Percentiles rank a stretch among this genome's conserved stretches.
phyloP scores from a whole-genome alignment of 1,140 invertebrate species.

The Lanistes nyassanus region DNA sequence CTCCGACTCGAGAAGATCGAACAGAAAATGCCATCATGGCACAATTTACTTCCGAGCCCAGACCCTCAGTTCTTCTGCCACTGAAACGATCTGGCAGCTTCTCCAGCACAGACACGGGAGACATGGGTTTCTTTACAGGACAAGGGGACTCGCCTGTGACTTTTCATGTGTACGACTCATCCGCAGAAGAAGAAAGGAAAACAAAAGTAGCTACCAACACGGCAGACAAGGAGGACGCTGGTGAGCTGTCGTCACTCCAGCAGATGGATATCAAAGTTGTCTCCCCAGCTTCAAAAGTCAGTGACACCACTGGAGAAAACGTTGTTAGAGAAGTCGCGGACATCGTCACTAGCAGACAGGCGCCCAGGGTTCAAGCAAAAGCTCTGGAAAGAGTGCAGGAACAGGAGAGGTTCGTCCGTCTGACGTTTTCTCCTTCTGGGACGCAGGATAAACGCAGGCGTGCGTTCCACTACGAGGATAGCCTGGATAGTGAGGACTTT shows the following conservation, averaged over 20 bases:
- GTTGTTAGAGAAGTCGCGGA: neutral
- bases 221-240: neutral
- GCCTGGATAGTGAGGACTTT: constrained; percentile 11
- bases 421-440: constrained; percentile 18
- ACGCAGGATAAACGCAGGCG: neutral
- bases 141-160: neutral
- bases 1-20: neutral
- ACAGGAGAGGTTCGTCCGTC: constrained; percentile 19
- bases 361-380: neutral
- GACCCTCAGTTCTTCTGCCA: neutral
- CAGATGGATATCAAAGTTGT: neutral
- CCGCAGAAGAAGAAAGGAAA: neutral
- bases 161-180: neutral
- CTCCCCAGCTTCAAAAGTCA: neutral
- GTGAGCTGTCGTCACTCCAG: neutral
- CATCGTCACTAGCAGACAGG: neutral
- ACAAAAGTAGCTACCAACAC: neutral
- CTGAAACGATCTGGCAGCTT: constrained; percentile 4
- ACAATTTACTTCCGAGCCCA: neutral
- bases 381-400: neutral
- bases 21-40: neutral
- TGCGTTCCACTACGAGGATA: neutral
- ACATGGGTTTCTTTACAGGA: neutral
- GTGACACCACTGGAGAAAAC: neutral
- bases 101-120: constrained; percentile 16